phyloP scores from a whole-genome alignment of 1,140 invertebrate genomes.

The Tetragnatha versicolor region DNA sequence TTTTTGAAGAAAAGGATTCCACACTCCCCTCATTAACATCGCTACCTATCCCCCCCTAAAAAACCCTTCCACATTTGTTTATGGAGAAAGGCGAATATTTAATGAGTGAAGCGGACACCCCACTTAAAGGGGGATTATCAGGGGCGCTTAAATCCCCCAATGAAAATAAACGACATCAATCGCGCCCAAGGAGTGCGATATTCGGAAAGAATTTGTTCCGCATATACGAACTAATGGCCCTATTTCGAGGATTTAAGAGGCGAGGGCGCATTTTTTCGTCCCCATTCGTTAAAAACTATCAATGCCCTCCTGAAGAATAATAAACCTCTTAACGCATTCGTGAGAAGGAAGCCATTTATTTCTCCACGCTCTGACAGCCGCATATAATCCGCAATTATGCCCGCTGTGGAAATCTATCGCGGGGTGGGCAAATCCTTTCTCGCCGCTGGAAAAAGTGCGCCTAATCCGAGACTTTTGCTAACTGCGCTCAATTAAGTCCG shows the following conservation, averaged over 20 bases:
- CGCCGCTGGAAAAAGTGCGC: conserved; percentile 4
- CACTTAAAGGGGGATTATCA: conserved; percentile 46
- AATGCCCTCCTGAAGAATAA: conserved; percentile 26
- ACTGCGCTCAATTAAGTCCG: conserved; percentile 36
- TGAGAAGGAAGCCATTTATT: conserved; percentile 34
- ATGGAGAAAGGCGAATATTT: conserved; percentile 31
- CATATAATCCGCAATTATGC: conserved; percentile 37
- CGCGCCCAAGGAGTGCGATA: conserved; percentile 28
- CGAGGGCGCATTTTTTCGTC: conserved; percentile 7
- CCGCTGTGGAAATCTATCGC: not conserved
- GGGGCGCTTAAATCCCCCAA: conserved; percentile 26
- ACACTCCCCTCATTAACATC: too few relatives aligned
- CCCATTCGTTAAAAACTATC: conserved; percentile 41
- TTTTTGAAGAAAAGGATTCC: too few relatives aligned
- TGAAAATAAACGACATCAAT: conserved; percentile 33
- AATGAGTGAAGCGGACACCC: conserved; percentile 40
- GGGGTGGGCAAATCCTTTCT: not conserved
- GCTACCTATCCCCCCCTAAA: too few relatives aligned
- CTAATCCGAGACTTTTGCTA: conserved; percentile 37
- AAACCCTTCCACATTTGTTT: conserved; percentile 11
- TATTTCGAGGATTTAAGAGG: conserved; percentile 26
- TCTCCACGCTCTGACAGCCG: conserved; percentile 20
- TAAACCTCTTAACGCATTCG: conserved; percentile 51
- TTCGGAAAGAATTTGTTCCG: conserved; percentile 36
- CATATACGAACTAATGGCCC: conserved; percentile 29